Evolutionary conservation across 1,140 invertebrate genomes (phyloP), one percentile per base, ranked within the genome.

Genomic region (Atta cephalotes): DNA sequence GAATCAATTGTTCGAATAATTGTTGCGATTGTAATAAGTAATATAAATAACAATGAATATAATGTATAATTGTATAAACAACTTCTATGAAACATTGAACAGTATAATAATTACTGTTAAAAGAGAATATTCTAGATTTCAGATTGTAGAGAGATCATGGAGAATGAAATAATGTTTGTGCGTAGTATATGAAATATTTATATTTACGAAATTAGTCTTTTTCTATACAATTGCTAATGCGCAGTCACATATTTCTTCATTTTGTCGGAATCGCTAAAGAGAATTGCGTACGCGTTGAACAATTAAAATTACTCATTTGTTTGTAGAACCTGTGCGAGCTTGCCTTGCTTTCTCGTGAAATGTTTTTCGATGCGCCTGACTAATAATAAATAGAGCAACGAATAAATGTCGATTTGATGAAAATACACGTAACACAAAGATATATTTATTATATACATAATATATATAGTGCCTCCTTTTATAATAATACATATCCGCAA

Each of bases 191-290:
- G 92, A 95, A 95, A 95, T 94, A 94, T 94, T 94, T 94, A 94
- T 95, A 94, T 95, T 94, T 95, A 95, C 90, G 94, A 95, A 95
- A 95, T 95, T 95, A 95, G 92, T 94, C 90, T 94, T 90, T 94
- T 95, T 95, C 93, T 95, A 95, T 95, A 95, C 94, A 95, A 93
- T 94, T 93, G 91, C 88, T 92, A 90, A 88, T 84, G 81, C 88
- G 85, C 88, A 92, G 91, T 92, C 90, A 92, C 87, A 90, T 90
- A 88, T 87, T 93, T 90, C 81, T 87, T 86, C 85, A 87, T 74
- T 92, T 90, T 74, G 51, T 79, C 51, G 80, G 76, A 92, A 91
- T 90, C 85, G 79, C 90, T 92, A 92, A 90, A 91, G 87, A 81
- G 65, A 70, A 70, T 70, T 84, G 72, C 85, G 90, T 89, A 85